phyloP scores from a whole-genome alignment of 2,113 vertebrate genomes.

The Acinonyx jubatus region DNA sequence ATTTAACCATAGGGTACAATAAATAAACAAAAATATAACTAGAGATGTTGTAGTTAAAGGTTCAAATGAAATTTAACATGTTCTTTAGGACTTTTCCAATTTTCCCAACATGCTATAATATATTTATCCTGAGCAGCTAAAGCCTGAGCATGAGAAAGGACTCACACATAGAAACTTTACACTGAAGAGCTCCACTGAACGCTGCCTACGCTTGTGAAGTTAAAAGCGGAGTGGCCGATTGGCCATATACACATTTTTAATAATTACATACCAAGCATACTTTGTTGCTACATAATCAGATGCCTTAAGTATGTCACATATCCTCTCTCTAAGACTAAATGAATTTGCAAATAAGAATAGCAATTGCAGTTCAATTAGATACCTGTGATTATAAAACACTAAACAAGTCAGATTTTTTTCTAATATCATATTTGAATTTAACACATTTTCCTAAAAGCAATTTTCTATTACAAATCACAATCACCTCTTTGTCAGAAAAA shows the following conservation, averaged over 20 bases:
- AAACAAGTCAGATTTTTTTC: conserved; percentile 45
- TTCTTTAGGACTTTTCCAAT: neutral
- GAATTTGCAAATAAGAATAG: conserved; percentile 38
- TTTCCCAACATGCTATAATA: neutral
- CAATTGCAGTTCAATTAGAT: neutral
- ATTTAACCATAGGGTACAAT: conserved; percentile 67
- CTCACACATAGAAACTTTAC: neutral
- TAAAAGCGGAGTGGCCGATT: neutral
- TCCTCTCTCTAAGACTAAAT: neutral
- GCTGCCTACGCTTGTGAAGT: neutral
- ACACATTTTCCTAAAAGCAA: conserved; percentile 51
- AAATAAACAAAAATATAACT: conserved; percentile 33
- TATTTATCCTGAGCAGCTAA: neutral
- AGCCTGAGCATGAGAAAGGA: neutral
- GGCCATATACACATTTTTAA: neutral
- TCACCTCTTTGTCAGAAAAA: conserved; percentile 12
- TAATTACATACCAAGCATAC: neutral
- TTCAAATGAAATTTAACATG: neutral
- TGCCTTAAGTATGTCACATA: neutral
- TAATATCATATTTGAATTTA: conserved; percentile 58
- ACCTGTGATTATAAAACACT: conserved; percentile 21
- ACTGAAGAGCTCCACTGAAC: neutral
- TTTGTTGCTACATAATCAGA: neutral
- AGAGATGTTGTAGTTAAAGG: neutral
- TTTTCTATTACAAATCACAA: conserved; percentile 42